phyloP scores from a whole-genome alignment of 2,113 vertebrate genomes.

The Hiodon alosoides region DNA sequence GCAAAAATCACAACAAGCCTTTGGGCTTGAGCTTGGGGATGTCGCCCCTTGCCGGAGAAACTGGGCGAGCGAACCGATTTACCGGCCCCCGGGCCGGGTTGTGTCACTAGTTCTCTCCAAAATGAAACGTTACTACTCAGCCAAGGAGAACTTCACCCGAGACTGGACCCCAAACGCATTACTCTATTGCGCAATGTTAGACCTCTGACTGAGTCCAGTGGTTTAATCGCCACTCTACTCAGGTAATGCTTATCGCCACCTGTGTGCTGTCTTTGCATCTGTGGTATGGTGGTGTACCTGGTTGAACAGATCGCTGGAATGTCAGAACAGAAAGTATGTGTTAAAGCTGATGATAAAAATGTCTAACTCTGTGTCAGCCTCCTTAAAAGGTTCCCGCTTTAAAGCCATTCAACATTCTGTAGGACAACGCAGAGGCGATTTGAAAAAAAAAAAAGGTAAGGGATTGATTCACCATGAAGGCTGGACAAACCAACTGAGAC shows the following conservation, averaged over 20 bases:
- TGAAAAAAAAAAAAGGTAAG: not conserved
- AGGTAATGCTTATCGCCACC: not conserved
- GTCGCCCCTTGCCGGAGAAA: too few relatives aligned
- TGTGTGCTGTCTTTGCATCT: not conserved
- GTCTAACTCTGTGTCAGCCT: conserved; percentile 21
- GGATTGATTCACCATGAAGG: not conserved
- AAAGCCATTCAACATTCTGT: conserved; percentile 3
- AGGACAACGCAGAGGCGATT: conserved; percentile 11
- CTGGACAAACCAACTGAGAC: conserved; percentile 2
- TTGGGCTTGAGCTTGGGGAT: too few relatives aligned
- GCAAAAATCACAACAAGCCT: not conserved
- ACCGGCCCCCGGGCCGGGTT: not conserved
- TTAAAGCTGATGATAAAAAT: too few relatives aligned
- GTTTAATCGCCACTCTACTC: not conserved
- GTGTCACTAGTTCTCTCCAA: not conserved
- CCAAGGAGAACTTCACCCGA: not conserved
- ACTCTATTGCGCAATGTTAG: not conserved
- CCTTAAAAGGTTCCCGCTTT: conserved; percentile 50
- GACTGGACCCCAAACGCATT: not conserved
- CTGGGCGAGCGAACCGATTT: too few relatives aligned
- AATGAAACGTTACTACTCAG: not conserved
- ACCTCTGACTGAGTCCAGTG: not conserved
- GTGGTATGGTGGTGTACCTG: too few relatives aligned
- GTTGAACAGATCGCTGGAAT: too few relatives aligned
- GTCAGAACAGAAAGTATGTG: too few relatives aligned